These are phyloP conservation scores for Xenopus borealis DNA, from an alignment of 2,113 vertebrate genomes.

Conservation along the genomic window DNA sequence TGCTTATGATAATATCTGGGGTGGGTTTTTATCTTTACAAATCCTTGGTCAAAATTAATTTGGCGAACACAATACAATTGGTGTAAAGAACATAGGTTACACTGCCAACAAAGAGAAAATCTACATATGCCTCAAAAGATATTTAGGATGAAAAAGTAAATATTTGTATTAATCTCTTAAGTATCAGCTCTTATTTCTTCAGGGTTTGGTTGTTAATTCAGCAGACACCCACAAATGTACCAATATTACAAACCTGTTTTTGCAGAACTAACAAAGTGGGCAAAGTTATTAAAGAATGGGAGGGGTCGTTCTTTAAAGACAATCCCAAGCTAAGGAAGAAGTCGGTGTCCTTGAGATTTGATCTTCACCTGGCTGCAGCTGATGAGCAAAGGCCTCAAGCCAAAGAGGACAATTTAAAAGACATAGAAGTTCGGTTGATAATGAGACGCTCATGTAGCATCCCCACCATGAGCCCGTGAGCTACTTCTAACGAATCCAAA, in stretches of 20 bases:
- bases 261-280: slow-evolving; percentile 93
- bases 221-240: no score
- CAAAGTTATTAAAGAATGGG: slow-evolving; percentile 94
- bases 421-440: slow-evolving; percentile 90
- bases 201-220: no score
- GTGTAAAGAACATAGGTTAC: no score
- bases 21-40: no score
- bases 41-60: no score
- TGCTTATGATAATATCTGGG: no score
- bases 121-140: no score
- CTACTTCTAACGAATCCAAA: slow-evolving; percentile 28
- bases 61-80: no score
- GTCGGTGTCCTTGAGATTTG: slow-evolving; percentile 91
- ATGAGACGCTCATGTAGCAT: slow-evolving; percentile 94
- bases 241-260: slow-evolving; percentile 7
- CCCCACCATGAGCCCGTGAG: slow-evolving; percentile 78
- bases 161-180: no score
- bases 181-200: no score
- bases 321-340: slow-evolving; percentile 94
- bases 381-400: slow-evolving; percentile 80
- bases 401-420: slow-evolving; percentile 76
- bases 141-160: no score
- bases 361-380: slow-evolving; percentile 83
- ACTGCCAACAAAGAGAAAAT: no score
- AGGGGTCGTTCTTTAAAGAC: slow-evolving; percentile 96